These are phyloP conservation scores for Brachyalestes nurse DNA, from an alignment of 2,797 vertebrate species.

Conservation along the genomic window DNA sequence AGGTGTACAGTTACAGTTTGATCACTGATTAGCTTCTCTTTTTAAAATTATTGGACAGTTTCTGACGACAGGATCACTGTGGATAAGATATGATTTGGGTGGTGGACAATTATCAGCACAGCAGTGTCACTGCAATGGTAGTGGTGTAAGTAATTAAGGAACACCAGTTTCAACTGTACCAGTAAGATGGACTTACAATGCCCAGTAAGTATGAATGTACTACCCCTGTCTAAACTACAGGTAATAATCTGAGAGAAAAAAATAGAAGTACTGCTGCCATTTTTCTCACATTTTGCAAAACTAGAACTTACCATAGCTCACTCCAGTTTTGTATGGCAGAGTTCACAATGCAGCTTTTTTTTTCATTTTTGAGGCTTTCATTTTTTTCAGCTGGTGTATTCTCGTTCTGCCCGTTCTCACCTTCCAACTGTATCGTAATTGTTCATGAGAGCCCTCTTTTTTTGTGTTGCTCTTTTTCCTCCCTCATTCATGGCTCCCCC, in stretches of 20 bases:
- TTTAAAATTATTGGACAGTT: no score
- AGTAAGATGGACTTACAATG: no score
- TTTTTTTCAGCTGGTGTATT: neutral
- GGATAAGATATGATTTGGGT: no score
- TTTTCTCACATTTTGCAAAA: neutral
- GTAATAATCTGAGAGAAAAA: no score
- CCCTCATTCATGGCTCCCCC: constrained; percentile 33
- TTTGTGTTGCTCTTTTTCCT: neutral
- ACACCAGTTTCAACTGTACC: no score
- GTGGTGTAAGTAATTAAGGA: neutral
- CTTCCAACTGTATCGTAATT: neutral
- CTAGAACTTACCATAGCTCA: neutral
- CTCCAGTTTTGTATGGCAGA: no score
- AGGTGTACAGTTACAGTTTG: no score
- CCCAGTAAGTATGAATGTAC: neutral
- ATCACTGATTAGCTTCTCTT: no score
- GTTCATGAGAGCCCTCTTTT: neutral
- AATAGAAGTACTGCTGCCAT: neutral
- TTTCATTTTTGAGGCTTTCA: neutral
- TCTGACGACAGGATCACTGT: no score
- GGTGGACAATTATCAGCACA: no score
- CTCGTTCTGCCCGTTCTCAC: neutral
- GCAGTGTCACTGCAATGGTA: neutral
- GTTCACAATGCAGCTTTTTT: neutral
- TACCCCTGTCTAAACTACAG: neutral